phyloP scores from a whole-genome alignment of 1,140 invertebrate species.

The Dendrolimus punctatus region DNA sequence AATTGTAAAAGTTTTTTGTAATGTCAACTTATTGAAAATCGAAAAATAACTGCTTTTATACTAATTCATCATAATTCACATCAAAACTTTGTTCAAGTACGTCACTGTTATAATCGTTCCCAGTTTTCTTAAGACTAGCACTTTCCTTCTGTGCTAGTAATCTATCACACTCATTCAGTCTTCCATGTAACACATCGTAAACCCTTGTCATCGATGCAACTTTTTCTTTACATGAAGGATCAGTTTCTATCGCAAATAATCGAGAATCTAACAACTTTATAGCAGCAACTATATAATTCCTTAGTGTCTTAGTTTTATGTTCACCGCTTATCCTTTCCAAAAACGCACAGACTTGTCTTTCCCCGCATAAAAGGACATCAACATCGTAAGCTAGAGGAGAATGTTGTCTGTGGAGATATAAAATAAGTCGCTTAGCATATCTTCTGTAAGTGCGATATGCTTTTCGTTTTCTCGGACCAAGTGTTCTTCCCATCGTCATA shows the following conservation, averaged over 20 bases:
- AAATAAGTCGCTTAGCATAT: constrained; percentile 65
- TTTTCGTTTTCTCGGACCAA: constrained; percentile 63
- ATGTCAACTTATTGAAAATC: not conserved
- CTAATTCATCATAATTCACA: constrained; percentile 47
- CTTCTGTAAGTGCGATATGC: constrained; percentile 65
- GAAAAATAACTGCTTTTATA: constrained; percentile 19
- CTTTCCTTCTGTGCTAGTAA: constrained; percentile 55
- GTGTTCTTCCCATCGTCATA: constrained; percentile 65
- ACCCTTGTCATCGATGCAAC: constrained; percentile 65
- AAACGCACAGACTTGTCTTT: constrained; percentile 66
- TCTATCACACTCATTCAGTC: constrained; percentile 59
- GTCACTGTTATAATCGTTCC: constrained; percentile 35
- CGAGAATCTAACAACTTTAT: constrained; percentile 67
- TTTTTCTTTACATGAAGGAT: constrained; percentile 66
- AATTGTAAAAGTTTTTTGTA: no score
- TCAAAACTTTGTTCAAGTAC: constrained; percentile 45
- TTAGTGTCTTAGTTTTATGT: constrained; percentile 65
- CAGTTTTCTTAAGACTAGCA: constrained; percentile 25
- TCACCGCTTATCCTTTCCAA: constrained; percentile 63
- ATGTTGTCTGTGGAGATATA: constrained; percentile 65
- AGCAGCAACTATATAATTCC: constrained; percentile 66
- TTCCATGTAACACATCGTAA: constrained; percentile 61
- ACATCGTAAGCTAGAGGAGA: constrained; percentile 67
- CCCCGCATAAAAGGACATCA: constrained; percentile 62
- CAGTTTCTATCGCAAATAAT: constrained; percentile 66